These are phyloP conservation scores for Solenopsis fugax DNA, from an alignment of 1,140 invertebrate species.

Conservation along the genomic window DNA sequence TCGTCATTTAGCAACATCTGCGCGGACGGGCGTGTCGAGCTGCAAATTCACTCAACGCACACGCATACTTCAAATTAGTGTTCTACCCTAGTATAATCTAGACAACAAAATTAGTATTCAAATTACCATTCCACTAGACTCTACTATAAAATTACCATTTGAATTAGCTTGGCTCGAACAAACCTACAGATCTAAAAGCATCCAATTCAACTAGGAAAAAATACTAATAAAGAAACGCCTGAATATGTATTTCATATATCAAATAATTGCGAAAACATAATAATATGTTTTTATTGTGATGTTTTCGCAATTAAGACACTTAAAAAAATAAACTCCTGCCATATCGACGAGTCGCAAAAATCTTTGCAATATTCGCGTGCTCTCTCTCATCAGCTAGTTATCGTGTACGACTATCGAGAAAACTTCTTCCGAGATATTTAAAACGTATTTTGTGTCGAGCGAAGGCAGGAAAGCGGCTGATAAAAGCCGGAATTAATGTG, in stretches of 20 bases:
- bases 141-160: conserved; percentile 51
- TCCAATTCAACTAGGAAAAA: conserved; percentile 3
- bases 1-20: conserved; percentile 70
- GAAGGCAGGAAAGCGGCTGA: conserved; percentile 23
- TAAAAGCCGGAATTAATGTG: conserved; percentile 71
- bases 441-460: conserved; percentile 52
- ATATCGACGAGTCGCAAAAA: background rate
- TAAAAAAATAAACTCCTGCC: background rate
- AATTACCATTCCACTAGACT: conserved; percentile 60
- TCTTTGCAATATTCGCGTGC: background rate
- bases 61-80: conserved; percentile 69
- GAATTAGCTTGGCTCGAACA: conserved; percentile 35
- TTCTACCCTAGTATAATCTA: conserved; percentile 40
- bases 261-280: background rate
- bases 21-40: conserved; percentile 62
- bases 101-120: conserved; percentile 74
- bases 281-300: background rate
- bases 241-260: background rate
- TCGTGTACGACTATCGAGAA: conserved; percentile 20
- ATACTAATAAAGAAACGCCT: conserved; percentile 2
- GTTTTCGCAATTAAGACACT: background rate
- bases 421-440: conserved; percentile 62
- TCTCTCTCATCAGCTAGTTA: conserved; percentile 38
- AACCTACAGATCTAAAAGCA: background rate
- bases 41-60: conserved; percentile 65